Evolutionary conservation across 1,140 invertebrate species (phyloP).

Genomic region (Anoplolepis gracilipes): DNA sequence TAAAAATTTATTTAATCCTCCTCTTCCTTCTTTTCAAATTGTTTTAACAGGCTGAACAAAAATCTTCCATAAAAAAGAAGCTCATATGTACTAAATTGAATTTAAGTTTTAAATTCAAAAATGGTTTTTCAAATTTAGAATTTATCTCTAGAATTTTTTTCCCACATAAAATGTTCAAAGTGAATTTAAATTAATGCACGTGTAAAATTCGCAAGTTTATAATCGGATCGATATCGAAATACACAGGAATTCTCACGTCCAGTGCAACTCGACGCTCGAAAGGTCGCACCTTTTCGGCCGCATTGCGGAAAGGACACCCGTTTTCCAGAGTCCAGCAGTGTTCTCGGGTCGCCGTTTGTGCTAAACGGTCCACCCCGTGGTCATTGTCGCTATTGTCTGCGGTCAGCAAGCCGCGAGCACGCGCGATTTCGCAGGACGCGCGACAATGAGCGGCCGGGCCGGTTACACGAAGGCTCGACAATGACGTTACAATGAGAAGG

Average conservation of each 20-base stretch:
- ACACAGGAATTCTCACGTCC: background rate
- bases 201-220: background rate
- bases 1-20: background rate
- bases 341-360: constrained; percentile 25
- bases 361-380: constrained; percentile 77
- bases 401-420: constrained; percentile 68
- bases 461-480: constrained; percentile 80
- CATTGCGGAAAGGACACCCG: constrained; percentile 37
- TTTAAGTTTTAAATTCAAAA: background rate
- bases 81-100: background rate
- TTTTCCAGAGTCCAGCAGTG: constrained; percentile 48
- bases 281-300: constrained; percentile 62
- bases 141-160: background rate
- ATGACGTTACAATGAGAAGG: constrained; percentile 78
- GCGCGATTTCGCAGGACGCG: constrained; percentile 37
- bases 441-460: constrained; percentile 67
- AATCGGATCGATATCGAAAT: background rate
- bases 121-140: background rate
- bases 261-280: constrained; percentile 21
- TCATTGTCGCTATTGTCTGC: constrained; percentile 76
- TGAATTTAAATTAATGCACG: background rate
- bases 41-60: background rate
- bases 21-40: background rate
- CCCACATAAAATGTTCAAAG: background rate
- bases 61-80: background rate